Percentiles rank a stretch among this genome's conserved stretches.
These are phyloP conservation scores for Caerostris extrusa DNA, from an alignment of 1,140 invertebrate species.

Conservation along the genomic window DNA sequence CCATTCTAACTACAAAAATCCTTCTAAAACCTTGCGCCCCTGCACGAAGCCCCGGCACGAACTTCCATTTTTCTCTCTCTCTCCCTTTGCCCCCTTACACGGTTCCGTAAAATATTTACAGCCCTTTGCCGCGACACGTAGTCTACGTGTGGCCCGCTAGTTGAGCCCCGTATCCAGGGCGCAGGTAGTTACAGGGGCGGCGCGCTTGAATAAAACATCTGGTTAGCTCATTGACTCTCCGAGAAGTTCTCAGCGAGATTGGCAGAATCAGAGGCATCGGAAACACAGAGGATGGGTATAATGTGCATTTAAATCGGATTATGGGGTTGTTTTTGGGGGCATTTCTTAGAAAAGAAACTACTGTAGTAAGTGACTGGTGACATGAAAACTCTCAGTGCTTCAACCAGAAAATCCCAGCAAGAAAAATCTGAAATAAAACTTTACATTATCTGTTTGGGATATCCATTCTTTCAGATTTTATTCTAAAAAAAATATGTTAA, in stretches of 20 bases:
- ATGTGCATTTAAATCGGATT: neutral
- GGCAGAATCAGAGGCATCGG: neutral
- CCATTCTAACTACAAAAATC: constrained; percentile 49
- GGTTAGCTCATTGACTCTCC: constrained; percentile 48
- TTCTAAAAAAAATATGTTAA: too few species aligned
- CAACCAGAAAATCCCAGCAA: too few species aligned
- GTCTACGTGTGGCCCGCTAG: constrained; percentile 24
- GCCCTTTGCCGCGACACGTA: constrained; percentile 21
- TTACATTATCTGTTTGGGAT: too few species aligned
- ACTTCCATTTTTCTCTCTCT: constrained; percentile 19
- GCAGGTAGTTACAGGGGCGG: neutral
- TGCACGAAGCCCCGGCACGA: constrained; percentile 1
- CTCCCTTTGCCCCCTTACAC: constrained; percentile 4
- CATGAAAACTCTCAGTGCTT: too few species aligned
- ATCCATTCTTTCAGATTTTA: too few species aligned
- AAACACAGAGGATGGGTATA: neutral
- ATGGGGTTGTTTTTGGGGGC: neutral
- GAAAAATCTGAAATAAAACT: too few species aligned
- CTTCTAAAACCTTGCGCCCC: neutral
- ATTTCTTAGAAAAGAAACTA: neutral
- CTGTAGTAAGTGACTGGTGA: too few species aligned
- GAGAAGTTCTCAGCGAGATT: neutral
- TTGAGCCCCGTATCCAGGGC: constrained; percentile 21
- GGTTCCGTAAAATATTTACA: constrained; percentile 43
- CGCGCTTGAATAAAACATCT: constrained; percentile 39